Conservation (phyloP, 2,888 invertebrate genomes). For the Meiosimyza platycephala region DNA sequence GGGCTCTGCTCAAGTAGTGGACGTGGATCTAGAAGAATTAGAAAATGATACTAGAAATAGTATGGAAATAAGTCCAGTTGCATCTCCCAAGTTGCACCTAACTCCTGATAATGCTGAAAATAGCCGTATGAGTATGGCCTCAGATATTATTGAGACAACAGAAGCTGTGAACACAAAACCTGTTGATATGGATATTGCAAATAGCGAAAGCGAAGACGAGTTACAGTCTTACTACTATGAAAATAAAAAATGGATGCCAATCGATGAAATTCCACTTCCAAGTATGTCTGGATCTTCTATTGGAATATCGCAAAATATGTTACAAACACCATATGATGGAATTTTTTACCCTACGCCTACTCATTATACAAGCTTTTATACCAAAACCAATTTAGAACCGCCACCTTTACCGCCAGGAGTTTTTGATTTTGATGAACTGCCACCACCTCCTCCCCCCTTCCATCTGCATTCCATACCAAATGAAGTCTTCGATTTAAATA, state of each 20-base stretch:
- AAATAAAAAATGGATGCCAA: conserved; percentile 43
- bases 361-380: conserved; percentile 2
- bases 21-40: conserved; percentile 47
- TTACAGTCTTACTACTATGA: not conserved
- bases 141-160: conserved; percentile 13
- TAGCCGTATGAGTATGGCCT: conserved; percentile 31
- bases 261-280: conserved; percentile 47
- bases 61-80: conserved; percentile 64
- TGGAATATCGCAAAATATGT: conserved; percentile 13
- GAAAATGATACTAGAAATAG: conserved; percentile 42
- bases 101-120: conserved; percentile 47
- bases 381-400: conserved; percentile 17
- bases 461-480: not conserved
- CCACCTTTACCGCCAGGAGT: conserved; percentile 27
- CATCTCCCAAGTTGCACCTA: conserved; percentile 58
- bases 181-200: conserved; percentile 65
- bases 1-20: conserved; percentile 44
- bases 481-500: not conserved
- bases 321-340: conserved; percentile 29
- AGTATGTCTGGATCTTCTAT: not conserved
- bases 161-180: conserved; percentile 56
- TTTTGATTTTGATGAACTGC: conserved; percentile 39
- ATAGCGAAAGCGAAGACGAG: conserved; percentile 61
- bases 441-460: conserved; percentile 49
- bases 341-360: conserved; percentile 15